Evolutionary conservation across 2,113 vertebrate genomes (phyloP).

Genomic region (Python bivittatus): DNA sequence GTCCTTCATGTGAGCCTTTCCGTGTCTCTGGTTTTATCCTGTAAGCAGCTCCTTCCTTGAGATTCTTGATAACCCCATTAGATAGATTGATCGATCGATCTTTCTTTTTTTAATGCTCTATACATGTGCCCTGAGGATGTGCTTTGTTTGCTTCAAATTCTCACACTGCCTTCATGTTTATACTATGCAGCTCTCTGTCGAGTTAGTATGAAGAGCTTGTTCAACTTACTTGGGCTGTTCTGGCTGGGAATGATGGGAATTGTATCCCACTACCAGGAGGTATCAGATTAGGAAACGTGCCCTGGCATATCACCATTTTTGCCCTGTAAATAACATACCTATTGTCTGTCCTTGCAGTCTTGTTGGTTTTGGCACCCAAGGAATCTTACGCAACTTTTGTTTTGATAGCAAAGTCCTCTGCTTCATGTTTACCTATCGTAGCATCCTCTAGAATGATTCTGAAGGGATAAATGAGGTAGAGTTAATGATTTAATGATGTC

Average conservation of each 20-base stretch:
- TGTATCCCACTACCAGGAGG: background rate
- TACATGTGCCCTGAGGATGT: background rate
- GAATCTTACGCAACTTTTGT: background rate
- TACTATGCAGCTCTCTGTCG: background rate
- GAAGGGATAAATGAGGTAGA: background rate
- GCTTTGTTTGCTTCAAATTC: background rate
- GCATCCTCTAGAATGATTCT: background rate
- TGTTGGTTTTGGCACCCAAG: background rate
- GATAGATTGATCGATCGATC: too few species aligned
- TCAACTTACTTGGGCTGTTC: background rate
- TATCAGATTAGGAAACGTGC: background rate
- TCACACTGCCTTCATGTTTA: background rate
- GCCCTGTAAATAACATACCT: background rate
- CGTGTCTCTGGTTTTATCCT: background rate
- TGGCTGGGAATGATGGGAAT: background rate
- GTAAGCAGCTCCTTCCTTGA: background rate
- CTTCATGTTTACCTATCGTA: background rate
- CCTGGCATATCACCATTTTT: background rate
- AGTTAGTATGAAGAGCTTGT: background rate
- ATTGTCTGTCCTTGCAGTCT: background rate
- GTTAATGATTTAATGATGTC: slow-evolving; percentile 18
- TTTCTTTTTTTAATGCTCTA: background rate
- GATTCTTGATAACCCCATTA: background rate
- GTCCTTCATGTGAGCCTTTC: background rate
- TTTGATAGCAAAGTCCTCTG: slow-evolving; percentile 1